phyloP scores from a whole-genome alignment of 2,797 vertebrate species.

The Lithobates sylvaticus region DNA sequence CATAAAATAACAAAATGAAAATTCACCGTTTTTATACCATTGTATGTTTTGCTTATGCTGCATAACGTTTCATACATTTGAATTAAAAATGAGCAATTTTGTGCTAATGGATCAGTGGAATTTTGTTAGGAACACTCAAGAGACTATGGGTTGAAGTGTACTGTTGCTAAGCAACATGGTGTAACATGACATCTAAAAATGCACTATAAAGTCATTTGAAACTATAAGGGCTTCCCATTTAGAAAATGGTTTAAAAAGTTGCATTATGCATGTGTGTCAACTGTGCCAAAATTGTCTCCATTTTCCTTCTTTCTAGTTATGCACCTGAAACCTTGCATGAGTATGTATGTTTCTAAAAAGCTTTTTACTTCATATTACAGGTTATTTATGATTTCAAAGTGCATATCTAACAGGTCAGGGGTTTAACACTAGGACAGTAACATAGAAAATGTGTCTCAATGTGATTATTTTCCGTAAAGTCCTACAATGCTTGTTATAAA shows the following conservation, averaged over 20 bases:
- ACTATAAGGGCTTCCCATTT: conserved; percentile 59
- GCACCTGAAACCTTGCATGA: conserved; percentile 23
- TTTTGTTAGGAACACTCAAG: conserved; percentile 54
- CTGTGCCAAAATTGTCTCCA: conserved; percentile 56
- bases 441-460: not conserved
- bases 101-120: conserved; percentile 55
- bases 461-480: not conserved
- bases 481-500: not conserved
- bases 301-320: conserved; percentile 45
- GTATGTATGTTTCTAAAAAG: conserved; percentile 19
- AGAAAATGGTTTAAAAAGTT: conserved; percentile 59
- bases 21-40: not conserved
- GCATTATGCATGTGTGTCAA: conserved; percentile 62
- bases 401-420: not conserved
- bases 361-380: not conserved
- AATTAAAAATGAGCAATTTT: conserved; percentile 63
- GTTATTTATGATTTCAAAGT: not conserved
- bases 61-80: conserved; percentile 47
- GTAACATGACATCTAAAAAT: conserved; percentile 57
- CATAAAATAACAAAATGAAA: conserved; percentile 12
- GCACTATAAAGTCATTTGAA: conserved; percentile 59
- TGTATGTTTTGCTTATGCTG: conserved; percentile 46
- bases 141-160: conserved; percentile 35
- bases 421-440: not conserved
- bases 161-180: conserved; percentile 54